Evolutionary conservation across 53 echinoderm and acorn worm genomes (phyloP), one percentile per base, ranked within the genome.

Genomic region (Crossaster papposus): DNA sequence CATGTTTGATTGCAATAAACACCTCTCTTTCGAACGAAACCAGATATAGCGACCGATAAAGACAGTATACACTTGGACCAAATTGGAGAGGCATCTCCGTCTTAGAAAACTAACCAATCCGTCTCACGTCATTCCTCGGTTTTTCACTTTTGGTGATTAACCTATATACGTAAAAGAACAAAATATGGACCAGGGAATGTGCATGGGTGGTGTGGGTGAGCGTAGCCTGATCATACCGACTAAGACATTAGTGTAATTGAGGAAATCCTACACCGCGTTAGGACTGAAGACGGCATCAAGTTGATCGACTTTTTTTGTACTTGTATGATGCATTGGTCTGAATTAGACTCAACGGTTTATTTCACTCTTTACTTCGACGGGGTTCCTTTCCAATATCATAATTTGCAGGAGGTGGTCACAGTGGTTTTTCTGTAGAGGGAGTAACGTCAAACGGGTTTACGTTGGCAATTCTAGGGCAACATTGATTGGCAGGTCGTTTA

Each of bases 211-310:
- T 53, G 24, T 53, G 15, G 80, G 80, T 31, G 55, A n/a, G 51
- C 18, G 10, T 51, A 36, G 51, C 36, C 29, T 84, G 72, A 84
- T 84, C 84, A 84, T 30, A 30, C 51, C 34, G 54, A 53, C 71
- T 38, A 37, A 68, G 33, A 53, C 84, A 84, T 84, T 84, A 84
- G 84, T 54, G 72, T 84, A 72, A 84, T 84, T 84, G 84, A 50
- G 51, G 84, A 84, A 84, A 84, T 84, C 71, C 84, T 71, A 84
- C 52, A 51, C 84, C 17, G 30, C 20, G 8, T 18, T 2, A 10
- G 50, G 31, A 28, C 13, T 23, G 22, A 13, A 44, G 44, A 44
- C 6, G 14, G 4, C 58, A 23, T 18, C 34, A 55, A 58, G 64
- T 32, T 17, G 17, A 14, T 58, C 4, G 58, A 58, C 17, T 4